These are phyloP conservation scores for Vanessa atalanta DNA, from an alignment of 1,140 invertebrate species.

Conservation along the genomic window DNA sequence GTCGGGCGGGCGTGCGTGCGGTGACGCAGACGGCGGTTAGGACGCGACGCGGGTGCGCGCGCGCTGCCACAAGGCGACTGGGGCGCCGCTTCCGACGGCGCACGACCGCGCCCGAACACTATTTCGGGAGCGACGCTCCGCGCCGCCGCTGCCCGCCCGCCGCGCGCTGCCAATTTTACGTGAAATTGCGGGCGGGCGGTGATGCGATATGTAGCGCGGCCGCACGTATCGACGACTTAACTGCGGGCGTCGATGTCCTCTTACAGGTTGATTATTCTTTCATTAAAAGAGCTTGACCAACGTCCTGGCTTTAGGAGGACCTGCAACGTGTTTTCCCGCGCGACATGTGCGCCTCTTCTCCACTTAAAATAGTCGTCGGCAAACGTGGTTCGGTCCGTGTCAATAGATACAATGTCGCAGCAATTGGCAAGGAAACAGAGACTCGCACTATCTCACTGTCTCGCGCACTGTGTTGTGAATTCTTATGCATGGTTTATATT, in stretches of 20 bases:
- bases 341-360: conserved; percentile 57
- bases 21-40: conserved; percentile 55
- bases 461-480: conserved; percentile 79
- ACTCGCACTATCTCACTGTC: conserved; percentile 79
- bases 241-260: conserved; percentile 42
- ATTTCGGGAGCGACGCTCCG: conserved; percentile 78
- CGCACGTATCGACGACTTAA: conserved; percentile 54
- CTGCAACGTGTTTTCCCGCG: conserved; percentile 36
- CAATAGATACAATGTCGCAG: conserved; percentile 79
- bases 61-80: conserved; percentile 76
- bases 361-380: conserved; percentile 71
- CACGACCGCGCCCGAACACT: conserved; percentile 76
- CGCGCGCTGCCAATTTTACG: conserved; percentile 79
- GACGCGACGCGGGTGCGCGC: conserved; percentile 73
- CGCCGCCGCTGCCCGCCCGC: conserved; percentile 74
- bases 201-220: conserved; percentile 77
- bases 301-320: conserved; percentile 35
- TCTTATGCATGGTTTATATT: conserved; percentile 80
- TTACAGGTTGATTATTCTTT: conserved; percentile 50
- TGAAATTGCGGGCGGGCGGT: conserved; percentile 80
- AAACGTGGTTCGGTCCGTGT: conserved; percentile 69
- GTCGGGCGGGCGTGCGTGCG: conserved; percentile 56
- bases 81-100: conserved; percentile 64
- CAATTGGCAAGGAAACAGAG: conserved; percentile 78
- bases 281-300: conserved; percentile 57